These are phyloP conservation scores for Asteroscopus sphinx DNA, from an alignment of 2,888 invertebrate genomes.

Conservation along the genomic window DNA sequence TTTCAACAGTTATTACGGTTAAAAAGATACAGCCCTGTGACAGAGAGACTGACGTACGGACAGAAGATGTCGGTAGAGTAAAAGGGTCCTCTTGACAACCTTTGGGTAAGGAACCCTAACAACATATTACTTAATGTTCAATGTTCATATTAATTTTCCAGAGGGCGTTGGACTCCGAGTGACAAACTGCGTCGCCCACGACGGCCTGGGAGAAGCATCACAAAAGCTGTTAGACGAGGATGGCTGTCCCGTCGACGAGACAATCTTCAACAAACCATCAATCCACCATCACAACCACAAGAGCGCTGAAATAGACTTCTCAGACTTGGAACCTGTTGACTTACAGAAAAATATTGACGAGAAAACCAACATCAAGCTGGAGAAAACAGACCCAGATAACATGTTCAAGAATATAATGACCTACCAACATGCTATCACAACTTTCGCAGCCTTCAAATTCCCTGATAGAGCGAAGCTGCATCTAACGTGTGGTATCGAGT, in stretches of 20 bases:
- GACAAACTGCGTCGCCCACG: constrained; percentile 94
- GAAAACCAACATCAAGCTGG: constrained; percentile 69
- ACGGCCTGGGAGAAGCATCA: constrained; percentile 93
- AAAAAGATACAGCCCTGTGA: too few relatives aligned
- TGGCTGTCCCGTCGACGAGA: constrained; percentile 93
- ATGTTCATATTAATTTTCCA: constrained; percentile 68
- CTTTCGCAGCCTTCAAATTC: constrained; percentile 95
- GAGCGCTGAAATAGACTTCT: constrained; percentile 78
- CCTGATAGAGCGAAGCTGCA: constrained; percentile 94
- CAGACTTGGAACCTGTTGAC: constrained; percentile 77
- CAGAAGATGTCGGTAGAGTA: too few relatives aligned
- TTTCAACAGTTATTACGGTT: too few relatives aligned
- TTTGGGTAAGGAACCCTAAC: too few relatives aligned
- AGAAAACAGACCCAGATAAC: constrained; percentile 78
- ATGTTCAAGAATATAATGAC: constrained; percentile 86
- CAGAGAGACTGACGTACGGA: too few relatives aligned
- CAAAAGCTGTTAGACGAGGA: constrained; percentile 93
- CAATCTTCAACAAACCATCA: constrained; percentile 89
- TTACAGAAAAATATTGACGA: constrained; percentile 75
- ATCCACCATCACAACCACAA: constrained; percentile 80
- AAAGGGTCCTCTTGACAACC: too few relatives aligned
- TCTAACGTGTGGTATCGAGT: constrained; percentile 93
- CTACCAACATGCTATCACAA: constrained; percentile 88
- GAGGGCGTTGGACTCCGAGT: constrained; percentile 93
- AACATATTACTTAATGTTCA: constrained; percentile 14